These are phyloP conservation scores for Sciaenops ocellatus DNA, from an alignment of 2,797 vertebrate genomes.

Conservation along the genomic window DNA sequence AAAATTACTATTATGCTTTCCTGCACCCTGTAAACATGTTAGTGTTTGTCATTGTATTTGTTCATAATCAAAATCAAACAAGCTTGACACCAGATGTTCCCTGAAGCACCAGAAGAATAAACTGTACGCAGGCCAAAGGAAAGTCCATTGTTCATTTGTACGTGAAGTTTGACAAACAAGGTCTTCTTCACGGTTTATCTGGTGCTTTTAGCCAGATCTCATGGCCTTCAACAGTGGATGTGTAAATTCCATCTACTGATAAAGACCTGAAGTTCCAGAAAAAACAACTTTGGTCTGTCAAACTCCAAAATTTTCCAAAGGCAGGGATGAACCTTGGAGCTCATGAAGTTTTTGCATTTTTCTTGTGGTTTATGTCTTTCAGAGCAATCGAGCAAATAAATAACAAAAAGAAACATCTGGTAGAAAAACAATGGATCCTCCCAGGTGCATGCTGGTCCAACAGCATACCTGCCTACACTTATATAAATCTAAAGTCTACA, in stretches of 20 bases:
- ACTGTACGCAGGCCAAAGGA: neutral
- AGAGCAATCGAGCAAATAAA: neutral
- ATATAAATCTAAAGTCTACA: neutral
- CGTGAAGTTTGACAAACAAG: neutral
- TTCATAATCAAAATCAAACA: neutral
- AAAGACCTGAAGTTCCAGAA: neutral
- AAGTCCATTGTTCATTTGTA: neutral
- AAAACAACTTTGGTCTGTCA: too few species aligned
- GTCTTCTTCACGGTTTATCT: neutral
- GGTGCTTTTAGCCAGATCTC: too few species aligned
- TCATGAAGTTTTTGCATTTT: neutral
- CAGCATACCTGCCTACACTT: neutral
- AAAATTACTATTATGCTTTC: neutral
- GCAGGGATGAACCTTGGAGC: too few species aligned
- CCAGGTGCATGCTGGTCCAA: slow-evolving; percentile 4
- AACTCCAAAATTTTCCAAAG: too few species aligned
- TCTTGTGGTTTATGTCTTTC: neutral
- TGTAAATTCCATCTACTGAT: neutral
- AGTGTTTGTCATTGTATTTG: neutral
- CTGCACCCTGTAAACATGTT: neutral
- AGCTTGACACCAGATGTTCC: neutral
- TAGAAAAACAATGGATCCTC: too few species aligned
- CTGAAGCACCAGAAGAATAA: neutral
- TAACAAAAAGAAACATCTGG: neutral
- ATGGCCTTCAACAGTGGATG: neutral